Evolutionary conservation across 2,888 invertebrate genomes (phyloP).

Genomic region (Eulithis testata): DNA sequence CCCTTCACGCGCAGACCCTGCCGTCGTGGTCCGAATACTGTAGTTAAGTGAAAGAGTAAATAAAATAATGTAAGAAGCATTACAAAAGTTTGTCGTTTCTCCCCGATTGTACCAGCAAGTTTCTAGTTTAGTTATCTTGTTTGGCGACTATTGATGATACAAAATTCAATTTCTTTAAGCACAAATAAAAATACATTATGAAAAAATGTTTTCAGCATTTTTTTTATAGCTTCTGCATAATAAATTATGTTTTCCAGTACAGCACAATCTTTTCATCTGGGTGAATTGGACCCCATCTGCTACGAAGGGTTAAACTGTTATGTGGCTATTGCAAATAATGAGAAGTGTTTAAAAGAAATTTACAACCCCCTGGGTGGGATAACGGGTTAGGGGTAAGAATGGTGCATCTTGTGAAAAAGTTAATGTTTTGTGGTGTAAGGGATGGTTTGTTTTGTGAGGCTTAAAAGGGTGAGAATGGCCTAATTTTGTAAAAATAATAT

Average conservation of each 20-base stretch:
- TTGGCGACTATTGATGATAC: too few relatives aligned
- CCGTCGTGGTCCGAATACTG: too few relatives aligned
- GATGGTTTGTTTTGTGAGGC: conserved; percentile 12
- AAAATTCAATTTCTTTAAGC: too few relatives aligned
- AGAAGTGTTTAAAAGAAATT: conserved; percentile 78
- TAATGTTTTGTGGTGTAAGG: conserved; percentile 27
- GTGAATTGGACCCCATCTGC: conserved; percentile 70
- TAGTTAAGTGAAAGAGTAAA: too few relatives aligned
- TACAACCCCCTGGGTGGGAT: conserved; percentile 62
- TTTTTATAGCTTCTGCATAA: not conserved
- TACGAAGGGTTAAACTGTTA: conserved; percentile 77
- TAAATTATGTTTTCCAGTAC: conserved; percentile 34
- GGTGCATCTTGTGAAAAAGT: conserved; percentile 48
- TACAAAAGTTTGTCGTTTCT: too few relatives aligned
- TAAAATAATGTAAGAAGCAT: too few relatives aligned
- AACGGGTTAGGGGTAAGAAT: conserved; percentile 54
- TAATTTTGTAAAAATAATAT: conserved; percentile 1
- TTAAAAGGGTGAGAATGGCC: conserved; percentile 15
- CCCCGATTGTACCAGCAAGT: too few relatives aligned
- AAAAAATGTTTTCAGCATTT: too few relatives aligned
- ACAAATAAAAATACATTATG: too few relatives aligned
- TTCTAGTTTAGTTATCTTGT: too few relatives aligned
- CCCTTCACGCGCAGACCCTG: too few relatives aligned
- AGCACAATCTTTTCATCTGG: conserved; percentile 36
- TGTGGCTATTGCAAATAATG: conserved; percentile 79